phyloP scores from a whole-genome alignment of 2,797 vertebrate genomes.

The Perodicticus potto region DNA sequence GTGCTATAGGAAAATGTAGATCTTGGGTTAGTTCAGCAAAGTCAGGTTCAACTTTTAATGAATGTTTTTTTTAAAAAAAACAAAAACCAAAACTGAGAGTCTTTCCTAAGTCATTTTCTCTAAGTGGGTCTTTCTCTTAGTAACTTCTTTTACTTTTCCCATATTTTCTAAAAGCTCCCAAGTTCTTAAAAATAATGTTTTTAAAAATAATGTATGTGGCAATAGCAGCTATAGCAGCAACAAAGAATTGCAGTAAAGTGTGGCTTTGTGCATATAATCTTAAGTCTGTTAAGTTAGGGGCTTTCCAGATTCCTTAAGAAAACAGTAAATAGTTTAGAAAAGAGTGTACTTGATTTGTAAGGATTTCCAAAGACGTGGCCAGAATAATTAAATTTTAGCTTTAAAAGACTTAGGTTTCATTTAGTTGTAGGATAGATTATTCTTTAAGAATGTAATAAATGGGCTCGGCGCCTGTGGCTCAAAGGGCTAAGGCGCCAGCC shows the following conservation, averaged over 20 bases:
- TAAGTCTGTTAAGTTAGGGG: not conserved
- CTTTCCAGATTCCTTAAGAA: conserved; percentile 22
- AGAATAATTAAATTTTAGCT: conserved; percentile 55
- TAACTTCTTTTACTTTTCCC: conserved; percentile 4
- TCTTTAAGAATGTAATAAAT: conserved; percentile 46
- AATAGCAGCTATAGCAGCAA: not conserved
- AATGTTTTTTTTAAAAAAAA: not conserved
- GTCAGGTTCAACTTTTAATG: not conserved
- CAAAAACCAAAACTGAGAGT: not conserved
- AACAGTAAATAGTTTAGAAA: conserved; percentile 37
- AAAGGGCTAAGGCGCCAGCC: too few species aligned
- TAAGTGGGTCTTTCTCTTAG: conserved; percentile 31
- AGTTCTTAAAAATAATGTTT: too few species aligned
- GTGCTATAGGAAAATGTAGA: not conserved
- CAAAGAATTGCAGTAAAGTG: not conserved
- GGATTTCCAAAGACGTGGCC: conserved; percentile 17
- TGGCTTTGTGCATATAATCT: not conserved
- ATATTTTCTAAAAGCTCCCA: conserved; percentile 1
- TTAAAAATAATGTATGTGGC: not conserved
- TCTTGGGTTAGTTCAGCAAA: not conserved
- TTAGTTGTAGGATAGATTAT: conserved; percentile 50
- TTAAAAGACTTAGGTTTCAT: not conserved
- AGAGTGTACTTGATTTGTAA: conserved; percentile 60
- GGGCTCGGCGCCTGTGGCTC: not conserved
- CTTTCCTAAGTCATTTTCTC: conserved; percentile 1